Base-by-base conservation (phyloP, 2,888 invertebrate species). In the Oligia strigilis region DNA sequence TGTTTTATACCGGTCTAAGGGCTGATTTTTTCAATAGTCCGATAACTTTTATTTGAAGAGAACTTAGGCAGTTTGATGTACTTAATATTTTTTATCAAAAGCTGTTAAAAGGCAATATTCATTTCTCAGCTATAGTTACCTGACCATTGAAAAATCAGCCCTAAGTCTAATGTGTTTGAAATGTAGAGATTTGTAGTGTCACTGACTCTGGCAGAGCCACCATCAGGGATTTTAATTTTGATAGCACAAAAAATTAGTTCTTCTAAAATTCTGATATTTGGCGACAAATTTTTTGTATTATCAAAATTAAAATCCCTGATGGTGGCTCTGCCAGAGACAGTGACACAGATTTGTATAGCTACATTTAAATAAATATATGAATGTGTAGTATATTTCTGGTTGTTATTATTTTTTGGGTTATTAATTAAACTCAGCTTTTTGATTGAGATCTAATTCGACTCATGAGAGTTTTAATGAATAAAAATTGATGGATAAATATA, bases 401-500 rank as follows among this genome's bases (percentile, higher is more conserved):
- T 60, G 60, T 72, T n/a, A 65, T 43, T 72, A 60, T 43, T 70
- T 70, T 49, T 70, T 19, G 60, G 65, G 36, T 52, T 23, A 66
- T 29, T 55, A 85, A 87, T 83, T 29, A 87, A 83, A 87, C 70
- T 81, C 78, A 72, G 70, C 11, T 71, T 75, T 49, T 74, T 78
- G 43, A 78, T 81, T 88, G 88, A 88, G 84, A 88, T 88, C 88
- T 85, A 83, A 85, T 86, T 77, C 60, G 58, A 82, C 77, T 80
- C 77, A 19, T 72, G 46, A 80, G 49, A 81, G 62, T 84, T 75
- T 65, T 80, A 78, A 79, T 78, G 23, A 66, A 64, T 75, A 77
- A 46, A 66, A 67, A 36, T 62, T 46, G 19, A 64, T 0, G 13
- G 11, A 40, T n/a, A 23, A 55, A 55, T 4, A 75, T 65, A 75